Percentiles rank a stretch among this genome's conserved stretches.
Evolutionary conservation across 2,113 vertebrate genomes (phyloP).

Genomic region (Mus pahari): DNA sequence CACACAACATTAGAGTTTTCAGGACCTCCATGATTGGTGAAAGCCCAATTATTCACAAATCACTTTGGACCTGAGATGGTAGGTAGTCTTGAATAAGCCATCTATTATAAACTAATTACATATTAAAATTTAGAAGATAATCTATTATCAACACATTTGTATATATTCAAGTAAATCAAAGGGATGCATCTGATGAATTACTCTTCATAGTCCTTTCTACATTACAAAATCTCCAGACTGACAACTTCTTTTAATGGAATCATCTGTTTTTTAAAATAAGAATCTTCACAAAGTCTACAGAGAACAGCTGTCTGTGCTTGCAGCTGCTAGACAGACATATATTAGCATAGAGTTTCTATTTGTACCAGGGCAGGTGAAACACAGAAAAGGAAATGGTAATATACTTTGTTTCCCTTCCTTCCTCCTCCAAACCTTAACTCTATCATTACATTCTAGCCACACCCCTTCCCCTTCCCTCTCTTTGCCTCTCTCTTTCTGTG

Average conservation of each 20-base stretch:
- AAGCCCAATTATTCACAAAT: background rate
- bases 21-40: background rate
- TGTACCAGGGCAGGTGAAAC: constrained; percentile 50
- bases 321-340: constrained; percentile 63
- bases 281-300: constrained; percentile 55
- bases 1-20: background rate
- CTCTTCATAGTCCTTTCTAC: constrained; percentile 1
- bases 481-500: fast-evolving
- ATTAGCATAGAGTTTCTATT: constrained; percentile 31
- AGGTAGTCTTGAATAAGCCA: background rate
- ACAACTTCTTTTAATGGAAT: constrained; percentile 56
- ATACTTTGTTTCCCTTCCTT: background rate
- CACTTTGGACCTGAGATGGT: background rate
- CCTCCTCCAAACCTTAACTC: background rate
- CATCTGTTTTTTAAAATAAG: constrained; percentile 6
- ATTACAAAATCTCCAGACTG: constrained; percentile 34
- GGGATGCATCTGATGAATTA: constrained; percentile 28
- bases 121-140: constrained; percentile 42
- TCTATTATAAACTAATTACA: background rate
- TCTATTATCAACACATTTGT: constrained; percentile 1
- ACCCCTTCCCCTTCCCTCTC: background rate
- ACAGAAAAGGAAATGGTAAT: background rate
- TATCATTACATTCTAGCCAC: background rate
- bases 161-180: background rate
- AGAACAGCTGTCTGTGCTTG: constrained; percentile 58